A percentile compares a stretch with the other conserved stretches of the same genome.
These are phyloP conservation scores for Iphiclides podalirius DNA, from an alignment of 2,888 invertebrate genomes.

Conservation along the genomic window DNA sequence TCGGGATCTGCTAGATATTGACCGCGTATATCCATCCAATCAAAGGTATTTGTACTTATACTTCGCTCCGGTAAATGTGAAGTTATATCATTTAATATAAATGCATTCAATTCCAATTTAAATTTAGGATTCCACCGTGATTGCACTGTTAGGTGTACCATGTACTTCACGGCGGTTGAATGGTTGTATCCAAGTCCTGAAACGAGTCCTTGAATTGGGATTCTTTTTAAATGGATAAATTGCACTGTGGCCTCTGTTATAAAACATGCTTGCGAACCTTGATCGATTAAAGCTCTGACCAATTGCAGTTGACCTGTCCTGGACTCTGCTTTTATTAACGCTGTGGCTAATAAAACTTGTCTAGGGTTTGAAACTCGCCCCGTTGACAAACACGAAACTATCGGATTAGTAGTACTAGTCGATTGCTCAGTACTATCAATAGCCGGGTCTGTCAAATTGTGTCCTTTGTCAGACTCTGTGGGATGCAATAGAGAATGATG, in stretches of 20 bases:
- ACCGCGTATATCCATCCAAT: neutral
- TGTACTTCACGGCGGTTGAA: neutral
- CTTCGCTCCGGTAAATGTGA: neutral
- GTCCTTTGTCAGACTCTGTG: neutral
- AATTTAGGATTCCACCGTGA: neutral
- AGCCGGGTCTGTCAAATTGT: too few species aligned
- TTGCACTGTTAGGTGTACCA: neutral
- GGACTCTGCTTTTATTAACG: conserved; percentile 14
- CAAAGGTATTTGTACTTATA: neutral
- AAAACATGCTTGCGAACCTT: neutral
- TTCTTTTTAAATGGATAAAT: neutral
- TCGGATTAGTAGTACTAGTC: neutral
- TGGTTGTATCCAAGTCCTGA: neutral
- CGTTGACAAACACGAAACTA: conserved; percentile 9
- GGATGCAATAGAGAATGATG: conserved; percentile 30
- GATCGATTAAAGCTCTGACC: neutral
- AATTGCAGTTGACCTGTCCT: neutral
- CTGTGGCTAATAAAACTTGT: conserved; percentile 16
- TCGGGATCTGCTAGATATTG: neutral
- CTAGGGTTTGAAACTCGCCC: neutral
- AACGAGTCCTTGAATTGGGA: neutral
- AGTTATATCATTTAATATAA: neutral
- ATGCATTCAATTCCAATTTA: neutral
- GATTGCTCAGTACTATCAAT: neutral
- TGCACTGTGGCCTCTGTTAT: neutral